Conservation (phyloP, 2,888 invertebrate genomes). For the Molanna angustata region DNA sequence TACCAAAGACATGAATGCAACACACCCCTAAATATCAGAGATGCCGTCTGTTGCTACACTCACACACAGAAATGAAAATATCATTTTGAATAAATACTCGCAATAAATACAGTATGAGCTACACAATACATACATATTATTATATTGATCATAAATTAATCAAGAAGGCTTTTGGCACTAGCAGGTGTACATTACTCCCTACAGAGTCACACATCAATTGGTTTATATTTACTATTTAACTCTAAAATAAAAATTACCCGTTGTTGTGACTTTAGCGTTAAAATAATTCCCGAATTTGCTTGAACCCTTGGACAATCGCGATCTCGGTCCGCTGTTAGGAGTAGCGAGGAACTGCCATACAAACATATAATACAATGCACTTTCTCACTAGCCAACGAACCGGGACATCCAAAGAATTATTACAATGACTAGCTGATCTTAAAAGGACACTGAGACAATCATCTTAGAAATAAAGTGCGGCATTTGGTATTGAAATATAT, state of each 20-base stretch:
- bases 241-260: constrained; percentile 32
- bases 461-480: constrained; percentile 22
- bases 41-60: constrained; percentile 55
- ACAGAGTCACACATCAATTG: constrained; percentile 25
- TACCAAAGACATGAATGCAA: constrained; percentile 56
- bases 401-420: no score
- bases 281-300: constrained; percentile 25
- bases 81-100: constrained; percentile 37
- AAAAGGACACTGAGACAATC: constrained; percentile 18
- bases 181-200: constrained; percentile 41
- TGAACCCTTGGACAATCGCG: constrained; percentile 10
- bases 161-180: constrained; percentile 56
- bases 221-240: constrained; percentile 26
- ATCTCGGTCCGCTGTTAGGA: background rate
- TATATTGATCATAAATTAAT: constrained; percentile 37
- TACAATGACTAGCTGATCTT: constrained; percentile 53
- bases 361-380: constrained; percentile 24
- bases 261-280: constrained; percentile 33
- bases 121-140: no score
- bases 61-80: constrained; percentile 41
- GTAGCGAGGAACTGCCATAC: constrained; percentile 2
- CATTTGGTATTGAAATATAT: constrained; percentile 26
- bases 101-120: constrained; percentile 38
- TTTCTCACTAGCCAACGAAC: no score
- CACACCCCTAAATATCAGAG: constrained; percentile 58